Evolutionary conservation across 1,140 invertebrate genomes (phyloP).

Genomic region (Homalodisca vitripennis): DNA sequence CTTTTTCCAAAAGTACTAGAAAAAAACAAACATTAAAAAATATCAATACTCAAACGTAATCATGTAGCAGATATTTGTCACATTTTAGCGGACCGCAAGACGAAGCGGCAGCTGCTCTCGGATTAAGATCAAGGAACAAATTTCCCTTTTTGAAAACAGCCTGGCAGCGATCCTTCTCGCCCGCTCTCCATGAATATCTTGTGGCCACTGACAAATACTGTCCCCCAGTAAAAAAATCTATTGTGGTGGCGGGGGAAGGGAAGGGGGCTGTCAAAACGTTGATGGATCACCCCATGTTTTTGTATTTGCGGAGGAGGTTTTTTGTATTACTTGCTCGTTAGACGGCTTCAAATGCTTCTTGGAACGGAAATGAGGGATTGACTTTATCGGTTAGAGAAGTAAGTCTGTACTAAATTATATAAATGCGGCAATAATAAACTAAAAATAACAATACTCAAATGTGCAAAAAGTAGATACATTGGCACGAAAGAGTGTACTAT

Average conservation of each 20-base stretch:
- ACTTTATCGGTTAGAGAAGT: not conserved
- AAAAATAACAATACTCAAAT: too few species aligned
- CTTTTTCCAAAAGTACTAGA: too few species aligned
- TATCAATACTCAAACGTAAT: too few species aligned
- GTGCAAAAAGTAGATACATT: too few species aligned
- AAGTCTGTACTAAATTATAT: too few species aligned
- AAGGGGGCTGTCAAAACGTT: not conserved
- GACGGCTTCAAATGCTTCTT: too few species aligned
- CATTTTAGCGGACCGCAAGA: too few species aligned
- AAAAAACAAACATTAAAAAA: too few species aligned
- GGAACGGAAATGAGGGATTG: too few species aligned
- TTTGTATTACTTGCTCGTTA: slow-evolving; percentile 25
- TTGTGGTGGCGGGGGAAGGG: not conserved
- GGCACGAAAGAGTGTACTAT: too few species aligned
- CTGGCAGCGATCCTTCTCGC: not conserved
- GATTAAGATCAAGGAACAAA: slow-evolving; percentile 21
- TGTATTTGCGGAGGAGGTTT: slow-evolving; percentile 6
- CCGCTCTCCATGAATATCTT: slow-evolving; percentile 5
- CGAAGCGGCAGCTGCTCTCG: not conserved
- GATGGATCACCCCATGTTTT: slow-evolving; percentile 16
- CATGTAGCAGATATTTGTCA: too few species aligned
- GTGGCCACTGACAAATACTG: slow-evolving; percentile 14
- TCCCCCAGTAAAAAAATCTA: not conserved
- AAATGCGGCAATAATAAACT: too few species aligned
- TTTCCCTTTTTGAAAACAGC: not conserved